These are phyloP conservation scores for Poecilobothrus nobilitatus DNA, from an alignment of 2,888 invertebrate species.

Conservation along the genomic window DNA sequence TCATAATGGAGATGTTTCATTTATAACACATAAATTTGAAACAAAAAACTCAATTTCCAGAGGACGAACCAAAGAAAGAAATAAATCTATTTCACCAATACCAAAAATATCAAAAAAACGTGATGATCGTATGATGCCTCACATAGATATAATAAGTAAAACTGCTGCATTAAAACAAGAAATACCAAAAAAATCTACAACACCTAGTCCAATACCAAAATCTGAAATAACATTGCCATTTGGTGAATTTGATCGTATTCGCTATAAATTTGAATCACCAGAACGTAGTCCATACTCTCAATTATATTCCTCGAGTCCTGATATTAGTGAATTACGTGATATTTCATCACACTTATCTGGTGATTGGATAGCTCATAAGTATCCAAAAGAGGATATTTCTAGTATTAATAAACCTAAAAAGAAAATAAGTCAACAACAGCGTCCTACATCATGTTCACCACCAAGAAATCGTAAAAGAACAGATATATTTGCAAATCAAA, in stretches of 20 bases:
- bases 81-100: constrained; percentile 53
- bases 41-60: constrained; percentile 40
- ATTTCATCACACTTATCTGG: constrained; percentile 71
- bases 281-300: constrained; percentile 56
- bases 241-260: constrained; percentile 64
- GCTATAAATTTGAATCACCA: constrained; percentile 52
- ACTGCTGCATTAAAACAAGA: constrained; percentile 56
- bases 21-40: constrained; percentile 55
- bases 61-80: constrained; percentile 46
- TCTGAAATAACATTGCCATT: constrained; percentile 37
- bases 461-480: constrained; percentile 42
- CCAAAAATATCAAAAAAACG: constrained; percentile 54
- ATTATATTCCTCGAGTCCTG: constrained; percentile 73
- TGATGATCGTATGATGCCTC: constrained; percentile 73
- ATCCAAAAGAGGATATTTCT: constrained; percentile 51
- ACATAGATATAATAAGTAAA: constrained; percentile 84
- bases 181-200: constrained; percentile 35
- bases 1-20: constrained; percentile 51
- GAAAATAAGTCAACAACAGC: constrained; percentile 34
- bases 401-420: constrained; percentile 49
- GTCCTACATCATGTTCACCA: constrained; percentile 50
- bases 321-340: constrained; percentile 65
- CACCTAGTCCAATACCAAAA: constrained; percentile 28
- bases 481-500: constrained; percentile 53
- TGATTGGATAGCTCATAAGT: constrained; percentile 72